Evolutionary conservation across 1,140 invertebrate genomes (phyloP).

Genomic region (Teleogryllus occipitalis): DNA sequence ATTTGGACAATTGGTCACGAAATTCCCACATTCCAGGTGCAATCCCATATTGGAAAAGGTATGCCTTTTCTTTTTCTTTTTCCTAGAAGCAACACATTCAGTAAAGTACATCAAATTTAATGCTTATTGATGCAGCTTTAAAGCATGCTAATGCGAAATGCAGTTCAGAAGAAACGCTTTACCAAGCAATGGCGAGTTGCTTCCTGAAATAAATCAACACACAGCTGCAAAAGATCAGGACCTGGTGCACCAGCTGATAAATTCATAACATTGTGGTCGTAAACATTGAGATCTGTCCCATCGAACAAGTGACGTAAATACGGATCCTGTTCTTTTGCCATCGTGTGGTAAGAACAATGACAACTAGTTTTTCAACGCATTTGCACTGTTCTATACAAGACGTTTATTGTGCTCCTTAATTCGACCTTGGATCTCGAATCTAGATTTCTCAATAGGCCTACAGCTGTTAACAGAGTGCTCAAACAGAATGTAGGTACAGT

Average conservation of each 20-base stretch:
- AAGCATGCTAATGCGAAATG: background rate
- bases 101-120: background rate
- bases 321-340: constrained; percentile 3
- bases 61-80: constrained; percentile 38
- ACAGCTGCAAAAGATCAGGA: constrained; percentile 41
- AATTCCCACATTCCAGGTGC: constrained; percentile 42
- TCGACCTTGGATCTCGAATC: too few species aligned
- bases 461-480: too few species aligned
- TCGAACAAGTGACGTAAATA: constrained; percentile 41
- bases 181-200: constrained; percentile 44
- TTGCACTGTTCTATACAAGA: too few species aligned
- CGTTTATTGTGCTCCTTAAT: too few species aligned
- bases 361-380: too few species aligned
- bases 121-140: background rate
- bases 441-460: too few species aligned
- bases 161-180: background rate
- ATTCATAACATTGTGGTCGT: constrained; percentile 37
- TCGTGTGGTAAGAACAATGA: background rate
- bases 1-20: constrained; percentile 42
- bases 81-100: constrained; percentile 30
- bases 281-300: constrained; percentile 41
- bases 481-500: too few species aligned
- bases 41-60: constrained; percentile 48
- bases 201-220: constrained; percentile 38
- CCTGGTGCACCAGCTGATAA: constrained; percentile 47